Base-by-base conservation (phyloP, 2,797 vertebrate genomes). In the Huso huso region DNA sequence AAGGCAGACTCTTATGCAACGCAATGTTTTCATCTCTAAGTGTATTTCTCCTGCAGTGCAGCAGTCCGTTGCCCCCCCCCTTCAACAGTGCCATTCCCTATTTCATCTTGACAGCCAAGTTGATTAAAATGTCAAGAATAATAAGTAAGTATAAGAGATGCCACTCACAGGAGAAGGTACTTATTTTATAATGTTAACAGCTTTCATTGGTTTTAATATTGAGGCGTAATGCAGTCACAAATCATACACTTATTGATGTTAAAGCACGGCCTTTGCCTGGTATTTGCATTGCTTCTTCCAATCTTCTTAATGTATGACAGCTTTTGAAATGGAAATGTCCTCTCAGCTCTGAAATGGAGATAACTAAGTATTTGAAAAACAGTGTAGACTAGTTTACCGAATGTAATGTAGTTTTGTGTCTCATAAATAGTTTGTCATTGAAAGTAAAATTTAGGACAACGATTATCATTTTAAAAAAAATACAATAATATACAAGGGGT, bases 241-340 rank as follows among this genome's bases (percentile, higher is more conserved):
- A 70, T 66, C 50, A 62, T 61, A 23, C 63, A 68, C 4, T 37
- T 37, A 37, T 37, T 55, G n/a, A 55, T 55, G 53, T 55, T 55
- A 55, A 55, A 55, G 53, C 9, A 55, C 1, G 53, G 53, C 53
- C 53, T 55, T 55, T 50, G 50, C 66, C 18, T 62, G 18, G 7
- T 12, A 62, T 62, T 62, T 23, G 18, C 18, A 62, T 58, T 4
- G 37, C 37, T 37, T 37, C 3, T 5, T 37, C 37, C 37, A 37
- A 37, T 37, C 78, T 86, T 77, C 48, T 68, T 79, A 81, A 81
- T 76, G 77, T 75, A 85, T 84, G 82, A 79, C 82, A 83, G 82
- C 49, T 81, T 82, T 37, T 37, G 37, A 37, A 37, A 37, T 37
- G 37, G 37, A 37, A 37, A 37, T 37, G 62, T 63, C 15, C 15